Evolutionary conservation across 2,113 vertebrate genomes (phyloP).

Genomic region (Leptobrachium leishanense): DNA sequence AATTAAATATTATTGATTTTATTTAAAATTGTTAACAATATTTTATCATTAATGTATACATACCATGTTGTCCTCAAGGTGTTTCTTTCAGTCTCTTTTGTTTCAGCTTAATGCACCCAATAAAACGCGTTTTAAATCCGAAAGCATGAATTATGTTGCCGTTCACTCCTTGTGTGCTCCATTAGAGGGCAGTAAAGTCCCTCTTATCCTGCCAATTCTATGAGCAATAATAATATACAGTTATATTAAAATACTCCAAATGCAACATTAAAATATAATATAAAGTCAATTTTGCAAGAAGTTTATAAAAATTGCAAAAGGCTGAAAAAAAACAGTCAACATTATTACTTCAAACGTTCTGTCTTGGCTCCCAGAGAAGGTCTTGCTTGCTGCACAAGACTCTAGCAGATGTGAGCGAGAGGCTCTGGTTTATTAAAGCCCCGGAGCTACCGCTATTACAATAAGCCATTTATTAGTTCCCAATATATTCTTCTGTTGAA

Average conservation of each 20-base stretch:
- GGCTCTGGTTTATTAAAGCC: conserved; percentile 39
- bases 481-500: conserved; percentile 33
- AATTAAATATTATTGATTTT: no score
- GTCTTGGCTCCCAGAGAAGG: conserved; percentile 30
- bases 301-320: conserved; percentile 50
- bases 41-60: conserved; percentile 2
- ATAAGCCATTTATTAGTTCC: conserved; percentile 46
- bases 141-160: conserved; percentile 31
- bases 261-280: conserved; percentile 51
- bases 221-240: conserved; percentile 45
- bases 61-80: conserved; percentile 16
- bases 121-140: not conserved
- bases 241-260: conserved; percentile 46
- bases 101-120: conserved; percentile 7
- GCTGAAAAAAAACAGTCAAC: conserved; percentile 43
- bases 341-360: conserved; percentile 42
- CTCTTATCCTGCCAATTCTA: conserved; percentile 15
- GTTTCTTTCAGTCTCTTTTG: conserved; percentile 3
- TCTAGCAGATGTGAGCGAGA: conserved; percentile 19
- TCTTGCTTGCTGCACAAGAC: conserved; percentile 37
- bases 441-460: conserved; percentile 38
- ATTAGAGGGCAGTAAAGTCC: conserved; percentile 42
- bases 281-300: conserved; percentile 50
- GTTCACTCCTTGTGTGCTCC: not conserved
- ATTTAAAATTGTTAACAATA: no score